These are phyloP conservation scores for Oscheius sp. DNA, from an alignment of 1,140 invertebrate genomes.

Conservation along the genomic window DNA sequence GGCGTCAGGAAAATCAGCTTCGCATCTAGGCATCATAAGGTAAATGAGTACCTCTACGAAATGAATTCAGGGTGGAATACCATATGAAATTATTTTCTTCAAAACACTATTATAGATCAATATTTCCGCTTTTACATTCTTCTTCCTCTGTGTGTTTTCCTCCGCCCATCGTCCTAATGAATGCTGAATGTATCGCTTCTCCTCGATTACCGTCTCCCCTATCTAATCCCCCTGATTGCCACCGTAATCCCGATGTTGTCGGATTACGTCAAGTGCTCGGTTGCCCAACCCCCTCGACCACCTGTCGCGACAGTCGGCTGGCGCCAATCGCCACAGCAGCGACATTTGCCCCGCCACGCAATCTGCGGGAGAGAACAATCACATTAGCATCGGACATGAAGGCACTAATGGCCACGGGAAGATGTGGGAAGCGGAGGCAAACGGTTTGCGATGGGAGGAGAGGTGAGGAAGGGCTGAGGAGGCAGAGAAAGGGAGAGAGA, in stretches of 20 bases:
- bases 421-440: too few relatives aligned
- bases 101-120: neutral
- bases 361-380: slow-evolving; percentile 1
- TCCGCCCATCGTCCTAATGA: neutral
- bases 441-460: too few relatives aligned
- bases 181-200: neutral
- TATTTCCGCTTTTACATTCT: neutral
- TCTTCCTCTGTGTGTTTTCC: neutral
- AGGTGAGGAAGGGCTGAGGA: too few relatives aligned
- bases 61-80: too few relatives aligned
- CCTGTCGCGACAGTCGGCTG: neutral
- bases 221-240: neutral
- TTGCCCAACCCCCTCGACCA: neutral
- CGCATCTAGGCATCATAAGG: too few relatives aligned
- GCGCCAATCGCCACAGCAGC: neutral
- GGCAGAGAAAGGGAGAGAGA: too few relatives aligned
- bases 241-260: too few relatives aligned
- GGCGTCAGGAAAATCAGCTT: too few relatives aligned
- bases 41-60: too few relatives aligned
- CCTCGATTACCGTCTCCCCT: neutral
- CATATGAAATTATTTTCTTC: too few relatives aligned
- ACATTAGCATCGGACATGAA: neutral
- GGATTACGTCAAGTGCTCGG: too few relatives aligned
- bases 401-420: too few relatives aligned
- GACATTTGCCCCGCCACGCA: neutral